phyloP scores from a whole-genome alignment of 2,888 invertebrate genomes.

The Dryobota labecula region DNA sequence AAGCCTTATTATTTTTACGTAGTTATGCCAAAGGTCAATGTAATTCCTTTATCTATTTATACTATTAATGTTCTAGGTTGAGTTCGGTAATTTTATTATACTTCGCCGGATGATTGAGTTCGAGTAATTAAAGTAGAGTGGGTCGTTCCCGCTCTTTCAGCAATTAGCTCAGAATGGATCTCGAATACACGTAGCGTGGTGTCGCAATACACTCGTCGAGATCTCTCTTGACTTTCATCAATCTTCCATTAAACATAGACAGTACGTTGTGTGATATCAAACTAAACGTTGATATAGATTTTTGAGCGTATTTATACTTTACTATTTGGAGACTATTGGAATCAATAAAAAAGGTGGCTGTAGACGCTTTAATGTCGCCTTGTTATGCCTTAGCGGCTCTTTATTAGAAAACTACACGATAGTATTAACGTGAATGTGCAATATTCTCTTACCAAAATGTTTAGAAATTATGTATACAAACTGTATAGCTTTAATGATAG shows the following conservation, averaged over 20 bases:
- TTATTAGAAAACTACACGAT: conserved; percentile 74
- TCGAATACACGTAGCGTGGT: conserved; percentile 15
- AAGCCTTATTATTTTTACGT: conserved; percentile 71
- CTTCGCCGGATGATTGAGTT: conserved; percentile 43
- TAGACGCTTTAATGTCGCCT: conserved; percentile 82
- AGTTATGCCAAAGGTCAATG: conserved; percentile 67
- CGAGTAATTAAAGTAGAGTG: conserved; percentile 38
- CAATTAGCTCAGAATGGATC: conserved; percentile 34
- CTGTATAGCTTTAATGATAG: conserved; percentile 89
- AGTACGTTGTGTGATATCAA: conserved; percentile 66
- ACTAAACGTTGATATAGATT: conserved; percentile 60
- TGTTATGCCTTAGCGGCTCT: conserved; percentile 83
- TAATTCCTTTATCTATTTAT: conserved; percentile 61
- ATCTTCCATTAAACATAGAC: conserved; percentile 67
- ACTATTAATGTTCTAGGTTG: conserved; percentile 48
- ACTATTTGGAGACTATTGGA: conserved; percentile 59
- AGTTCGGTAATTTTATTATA: conserved; percentile 51
- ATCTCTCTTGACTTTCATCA: conserved; percentile 47
- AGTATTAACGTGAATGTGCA: conserved; percentile 84
- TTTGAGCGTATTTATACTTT: conserved; percentile 59
- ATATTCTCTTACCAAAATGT: conserved; percentile 89
- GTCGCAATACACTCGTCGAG: conserved; percentile 30
- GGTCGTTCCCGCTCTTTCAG: conserved; percentile 40
- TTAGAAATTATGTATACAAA: conserved; percentile 90
- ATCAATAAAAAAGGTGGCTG: conserved; percentile 69